Evolutionary conservation across 2,888 invertebrate genomes (phyloP), one percentile per base, ranked within the genome.

Genomic region (Caenorhabditis doughertyi): DNA sequence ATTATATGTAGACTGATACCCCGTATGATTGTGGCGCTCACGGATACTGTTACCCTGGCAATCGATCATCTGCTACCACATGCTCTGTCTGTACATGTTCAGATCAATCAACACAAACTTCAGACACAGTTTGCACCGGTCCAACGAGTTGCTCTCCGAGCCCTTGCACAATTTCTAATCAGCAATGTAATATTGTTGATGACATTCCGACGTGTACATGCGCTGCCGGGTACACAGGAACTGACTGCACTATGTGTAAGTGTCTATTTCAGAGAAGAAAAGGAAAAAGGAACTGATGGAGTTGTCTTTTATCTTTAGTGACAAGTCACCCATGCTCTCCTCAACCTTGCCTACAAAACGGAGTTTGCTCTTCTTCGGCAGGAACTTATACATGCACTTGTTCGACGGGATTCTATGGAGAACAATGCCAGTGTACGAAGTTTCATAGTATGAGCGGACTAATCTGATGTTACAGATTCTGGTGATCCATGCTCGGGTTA

Each of bases 1-100:
- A n/a, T n/a, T 21, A 2, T 2, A n/a, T 65, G 13, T 23, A 76
- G 76, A 49, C 67, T 13, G 81, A 82, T 21, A 72, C 71, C 25
- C 81, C 81, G 0, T 77, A 62, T 39, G 74, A 72, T 32, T 82
- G 81, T 47, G 77, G 77, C n/a, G 65, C 72, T 21, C 67, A 82
- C 55, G 81, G 81, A 5, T 82, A 82, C 47, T 82, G 81, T 42
- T 82, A 82, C 32, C 81, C 81, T n/a, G 56, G 72, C 8, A 77
- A 82, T 23, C 65, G 81, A 3, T 23, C 72, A 9, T 67, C 71
- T 1, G 64, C 71, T 16, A 77, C 76, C 11, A 70, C 60, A 16
- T 82, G 81, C 16, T 67, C 76, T 3, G 56, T n/a, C 9, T 82
- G 81, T 29, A 68, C 68, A 1, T 82, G 81, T 49, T 68, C 81